Evolutionary conservation across 2,113 vertebrate species (phyloP), one percentile per base, ranked within the genome.

Genomic region (Morone chrysops): DNA sequence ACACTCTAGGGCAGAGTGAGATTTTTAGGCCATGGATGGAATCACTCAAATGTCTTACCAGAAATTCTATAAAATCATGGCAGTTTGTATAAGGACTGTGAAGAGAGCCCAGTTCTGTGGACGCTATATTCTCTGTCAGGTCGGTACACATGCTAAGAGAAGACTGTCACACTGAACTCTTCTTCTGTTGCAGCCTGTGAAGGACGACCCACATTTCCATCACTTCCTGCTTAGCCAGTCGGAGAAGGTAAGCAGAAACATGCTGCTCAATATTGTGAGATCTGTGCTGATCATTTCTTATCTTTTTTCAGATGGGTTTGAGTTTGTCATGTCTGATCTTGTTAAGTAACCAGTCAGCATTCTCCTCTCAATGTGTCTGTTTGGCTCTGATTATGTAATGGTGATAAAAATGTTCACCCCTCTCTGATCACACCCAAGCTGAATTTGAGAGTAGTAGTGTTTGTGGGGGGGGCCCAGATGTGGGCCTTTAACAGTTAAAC

Each of bases 181-280:
- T 56, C 62, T 96, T 91, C 93, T 81, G 78, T 97, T 97, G 82
- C 95, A 99, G 98, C 97, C 96, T 73, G 96, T 98, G 90, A 97
- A 97, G 94, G 97, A 99, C 78, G 98, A 99, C 93, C 97, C 98
- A 83, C 97, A 99, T 93, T 99, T 99, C 67, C 97, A 98, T 94
- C 98, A 99, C 94, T 99, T 99, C 92, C 96, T 99, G 84, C 96
- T 99, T 90, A 99, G 97, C 95, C 98, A 99, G 93, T 97, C 98
- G 66, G 97, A 99, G 93, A 99, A 99, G 97, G 98, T 99, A 95
- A 96, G 96, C 73, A 71, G 75, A 60, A 59, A 31, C 6, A 13
- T 36, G 70, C 81, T 59, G 57, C 67, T 75, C 72, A 56, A 13
- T 61, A 43, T 86, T 68, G 48, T 60, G 41, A 54, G 50, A 31